Evolutionary conservation across 2,113 vertebrate genomes (phyloP).

Genomic region (Acrocephalus arundinaceus): DNA sequence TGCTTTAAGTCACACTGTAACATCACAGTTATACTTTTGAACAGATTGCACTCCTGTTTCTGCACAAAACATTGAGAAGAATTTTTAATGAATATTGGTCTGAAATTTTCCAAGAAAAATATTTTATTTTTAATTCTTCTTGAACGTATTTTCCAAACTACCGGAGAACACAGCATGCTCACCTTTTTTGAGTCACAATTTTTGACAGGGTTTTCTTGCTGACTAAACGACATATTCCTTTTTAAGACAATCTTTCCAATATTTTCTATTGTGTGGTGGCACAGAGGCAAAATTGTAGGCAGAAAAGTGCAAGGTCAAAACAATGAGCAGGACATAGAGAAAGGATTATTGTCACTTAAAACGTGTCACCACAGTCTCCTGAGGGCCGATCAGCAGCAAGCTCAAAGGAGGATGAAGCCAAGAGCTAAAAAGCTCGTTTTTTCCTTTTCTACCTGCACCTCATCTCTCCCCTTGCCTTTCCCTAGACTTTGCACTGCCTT

Average conservation of each 20-base stretch:
- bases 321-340: not conserved
- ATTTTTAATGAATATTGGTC: not conserved
- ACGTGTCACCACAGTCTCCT: not conserved
- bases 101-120: not conserved
- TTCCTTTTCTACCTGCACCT: not conserved
- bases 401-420: not conserved
- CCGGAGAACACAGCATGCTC: not conserved
- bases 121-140: not conserved
- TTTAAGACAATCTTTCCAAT: not conserved
- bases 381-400: not conserved
- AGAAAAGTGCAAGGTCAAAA: not conserved
- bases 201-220: not conserved
- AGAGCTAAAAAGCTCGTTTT: not conserved
- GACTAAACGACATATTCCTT: not conserved
- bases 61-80: not conserved
- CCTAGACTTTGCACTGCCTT: not conserved
- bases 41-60: not conserved
- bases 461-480: not conserved
- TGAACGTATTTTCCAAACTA: not conserved
- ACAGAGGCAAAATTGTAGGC: not conserved
- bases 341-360: not conserved
- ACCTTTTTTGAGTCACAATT: fast-evolving
- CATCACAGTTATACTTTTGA: not conserved
- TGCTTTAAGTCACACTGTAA: not conserved
- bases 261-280: not conserved